Percentiles rank a stretch among this genome's conserved stretches.
Evolutionary conservation across 2,888 invertebrate genomes (phyloP).

Genomic region (Cephus pygmeus): DNA sequence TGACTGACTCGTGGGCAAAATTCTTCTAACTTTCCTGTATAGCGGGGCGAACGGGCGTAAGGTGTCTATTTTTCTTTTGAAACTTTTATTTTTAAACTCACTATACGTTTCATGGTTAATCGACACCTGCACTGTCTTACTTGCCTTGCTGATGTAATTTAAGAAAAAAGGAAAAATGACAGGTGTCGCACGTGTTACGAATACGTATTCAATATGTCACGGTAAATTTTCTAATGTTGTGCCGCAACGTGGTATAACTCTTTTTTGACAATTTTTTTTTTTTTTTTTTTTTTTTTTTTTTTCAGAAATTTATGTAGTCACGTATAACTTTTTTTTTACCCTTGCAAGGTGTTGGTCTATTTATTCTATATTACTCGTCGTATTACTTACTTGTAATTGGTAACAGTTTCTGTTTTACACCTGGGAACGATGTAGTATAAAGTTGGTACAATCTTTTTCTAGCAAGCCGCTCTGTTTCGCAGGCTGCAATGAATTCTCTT

Average conservation of each 20-base stretch:
- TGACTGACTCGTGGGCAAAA: constrained; percentile 1
- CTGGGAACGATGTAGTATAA: neutral
- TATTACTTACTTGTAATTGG: neutral
- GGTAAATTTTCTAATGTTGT: neutral
- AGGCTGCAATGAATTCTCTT: neutral
- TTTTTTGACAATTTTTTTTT: neutral
- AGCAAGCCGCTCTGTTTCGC: neutral
- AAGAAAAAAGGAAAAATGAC: neutral
- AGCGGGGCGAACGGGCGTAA: neutral
- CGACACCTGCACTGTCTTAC: neutral
- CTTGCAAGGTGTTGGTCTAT: neutral
- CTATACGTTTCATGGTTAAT: neutral
- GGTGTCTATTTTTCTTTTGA: neutral
- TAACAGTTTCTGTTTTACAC: neutral
- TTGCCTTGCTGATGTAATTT: neutral
- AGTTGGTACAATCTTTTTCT: neutral
- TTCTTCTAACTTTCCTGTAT: neutral
- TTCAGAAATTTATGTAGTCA: neutral
- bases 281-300: neutral
- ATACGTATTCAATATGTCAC: neutral
- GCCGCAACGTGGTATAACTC: neutral
- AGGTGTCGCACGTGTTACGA: neutral
- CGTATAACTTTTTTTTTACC: neutral
- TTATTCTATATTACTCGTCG: neutral
- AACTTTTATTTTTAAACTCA: neutral